phyloP scores from a whole-genome alignment of 2,888 invertebrate species.

The Drosophila picticornis region DNA sequence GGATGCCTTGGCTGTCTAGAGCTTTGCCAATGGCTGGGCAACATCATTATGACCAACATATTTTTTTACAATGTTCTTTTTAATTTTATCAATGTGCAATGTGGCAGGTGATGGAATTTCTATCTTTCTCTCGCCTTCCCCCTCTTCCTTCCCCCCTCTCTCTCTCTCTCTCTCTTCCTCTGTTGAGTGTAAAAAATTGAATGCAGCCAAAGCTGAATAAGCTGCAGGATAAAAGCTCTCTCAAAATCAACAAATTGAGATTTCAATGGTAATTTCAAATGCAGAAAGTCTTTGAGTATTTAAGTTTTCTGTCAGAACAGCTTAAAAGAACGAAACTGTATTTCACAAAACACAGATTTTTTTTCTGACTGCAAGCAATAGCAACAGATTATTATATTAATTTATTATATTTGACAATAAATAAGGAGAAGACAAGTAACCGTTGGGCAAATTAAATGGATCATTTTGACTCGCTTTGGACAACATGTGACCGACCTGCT shows the following conservation, averaged over 20 bases:
- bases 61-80: conserved; percentile 75
- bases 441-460: conserved; percentile 48
- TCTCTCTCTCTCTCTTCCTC: background rate
- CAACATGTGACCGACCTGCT: conserved; percentile 19
- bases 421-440: conserved; percentile 1
- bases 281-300: background rate
- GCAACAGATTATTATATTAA: no score
- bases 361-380: background rate
- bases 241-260: conserved; percentile 26
- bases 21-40: conserved; percentile 35
- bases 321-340: background rate
- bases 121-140: background rate
- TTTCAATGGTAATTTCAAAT: conserved; percentile 29
- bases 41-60: conserved; percentile 73
- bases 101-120: conserved; percentile 35
- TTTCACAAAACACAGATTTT: background rate
- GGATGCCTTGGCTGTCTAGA: background rate
- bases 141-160: no score
- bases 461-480: conserved; percentile 38
- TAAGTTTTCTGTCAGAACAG: background rate
- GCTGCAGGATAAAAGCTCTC: conserved; percentile 26
- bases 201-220: conserved; percentile 48
- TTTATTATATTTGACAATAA: background rate
- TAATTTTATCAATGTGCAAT: conserved; percentile 69
- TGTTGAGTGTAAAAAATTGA: conserved; percentile 50